Conservation (phyloP, 2,888 invertebrate genomes). For the Xestia ashworthii region DNA sequence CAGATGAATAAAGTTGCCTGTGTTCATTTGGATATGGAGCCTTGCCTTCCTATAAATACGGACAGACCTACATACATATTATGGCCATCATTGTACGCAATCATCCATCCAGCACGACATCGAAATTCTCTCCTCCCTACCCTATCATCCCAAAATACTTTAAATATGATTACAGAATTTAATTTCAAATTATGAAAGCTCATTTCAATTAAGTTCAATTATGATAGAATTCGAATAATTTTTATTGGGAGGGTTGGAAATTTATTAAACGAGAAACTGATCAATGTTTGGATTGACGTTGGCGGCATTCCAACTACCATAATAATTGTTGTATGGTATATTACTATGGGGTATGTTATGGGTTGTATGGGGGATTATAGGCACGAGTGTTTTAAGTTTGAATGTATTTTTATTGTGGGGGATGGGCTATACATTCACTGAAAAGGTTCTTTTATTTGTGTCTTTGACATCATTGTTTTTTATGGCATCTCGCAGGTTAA, state of each 20-base stretch:
- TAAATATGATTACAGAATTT: conserved; percentile 51
- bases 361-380: conserved; percentile 20
- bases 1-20: not conserved
- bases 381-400: conserved; percentile 27
- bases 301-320: conserved; percentile 57
- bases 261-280: conserved; percentile 42
- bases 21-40: not conserved
- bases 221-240: conserved; percentile 53
- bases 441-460: not conserved
- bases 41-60: not conserved
- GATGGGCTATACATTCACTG: not conserved
- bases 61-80: not conserved
- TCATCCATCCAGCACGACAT: conserved; percentile 16
- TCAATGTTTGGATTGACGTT: conserved; percentile 56
- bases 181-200: conserved; percentile 55
- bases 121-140: not conserved
- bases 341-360: conserved; percentile 27
- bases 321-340: conserved; percentile 35
- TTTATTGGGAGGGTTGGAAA: conserved; percentile 37
- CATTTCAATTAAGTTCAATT: conserved; percentile 60
- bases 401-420: conserved; percentile 10
- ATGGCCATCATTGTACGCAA: not conserved
- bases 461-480: not conserved
- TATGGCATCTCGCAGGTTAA: no score
- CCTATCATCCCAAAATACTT: conserved; percentile 27